phyloP scores from a whole-genome alignment of 2,888 invertebrate species.

The Trachelus iudaicus region DNA sequence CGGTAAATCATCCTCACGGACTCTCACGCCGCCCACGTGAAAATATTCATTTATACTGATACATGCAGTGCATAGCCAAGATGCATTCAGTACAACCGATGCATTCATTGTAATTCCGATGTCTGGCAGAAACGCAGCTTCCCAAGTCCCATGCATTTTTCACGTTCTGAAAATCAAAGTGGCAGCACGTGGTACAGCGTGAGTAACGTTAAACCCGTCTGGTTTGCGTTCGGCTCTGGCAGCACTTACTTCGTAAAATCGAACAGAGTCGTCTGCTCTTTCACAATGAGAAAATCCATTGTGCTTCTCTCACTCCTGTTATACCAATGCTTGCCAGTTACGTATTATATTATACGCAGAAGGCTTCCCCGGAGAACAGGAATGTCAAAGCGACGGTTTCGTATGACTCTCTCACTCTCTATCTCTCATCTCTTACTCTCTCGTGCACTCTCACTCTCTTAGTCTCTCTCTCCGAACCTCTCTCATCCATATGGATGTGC shows the following conservation, averaged over 20 bases:
- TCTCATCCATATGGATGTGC: not conserved
- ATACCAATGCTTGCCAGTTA: not conserved
- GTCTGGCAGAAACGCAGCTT: not conserved
- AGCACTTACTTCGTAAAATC: not conserved
- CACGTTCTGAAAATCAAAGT: not conserved
- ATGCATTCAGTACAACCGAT: not conserved
- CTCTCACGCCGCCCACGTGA: not conserved
- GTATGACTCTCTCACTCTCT: not conserved
- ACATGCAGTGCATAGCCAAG: not conserved
- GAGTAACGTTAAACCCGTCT: not conserved
- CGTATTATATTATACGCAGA: not conserved
- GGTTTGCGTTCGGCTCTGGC: not conserved
- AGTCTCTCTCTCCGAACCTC: not conserved
- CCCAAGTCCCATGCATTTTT: not conserved
- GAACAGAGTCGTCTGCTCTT: not conserved
- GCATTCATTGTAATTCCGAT: not conserved
- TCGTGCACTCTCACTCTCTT: not conserved
- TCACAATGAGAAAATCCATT: not conserved
- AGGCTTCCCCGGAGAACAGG: not conserved
- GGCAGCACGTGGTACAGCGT: not conserved
- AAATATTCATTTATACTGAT: not conserved
- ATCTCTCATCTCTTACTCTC: not conserved
- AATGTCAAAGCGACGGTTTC: not conserved
- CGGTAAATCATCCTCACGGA: not conserved
- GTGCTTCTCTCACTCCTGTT: not conserved